Evolutionary conservation across 1,140 invertebrate genomes (phyloP).

Genomic region (Trichoplusia ni): DNA sequence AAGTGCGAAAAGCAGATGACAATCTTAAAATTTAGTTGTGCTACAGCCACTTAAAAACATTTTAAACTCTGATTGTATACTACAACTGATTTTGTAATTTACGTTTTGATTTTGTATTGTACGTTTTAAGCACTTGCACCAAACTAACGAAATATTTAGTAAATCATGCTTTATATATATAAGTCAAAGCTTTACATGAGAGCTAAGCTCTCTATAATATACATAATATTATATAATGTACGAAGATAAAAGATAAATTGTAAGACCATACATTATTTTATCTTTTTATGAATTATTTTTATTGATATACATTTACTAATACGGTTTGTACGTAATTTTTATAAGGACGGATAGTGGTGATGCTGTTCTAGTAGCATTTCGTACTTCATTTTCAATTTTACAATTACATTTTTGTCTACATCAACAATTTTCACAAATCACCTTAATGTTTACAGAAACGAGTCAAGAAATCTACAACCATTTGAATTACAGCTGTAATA

Average conservation of each 20-base stretch:
- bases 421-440: too few relatives aligned
- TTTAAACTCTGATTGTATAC: too few relatives aligned
- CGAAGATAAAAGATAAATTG: conserved; percentile 2
- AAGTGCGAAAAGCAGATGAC: too few relatives aligned
- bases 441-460: too few relatives aligned
- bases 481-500: too few relatives aligned
- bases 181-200: conserved; percentile 19
- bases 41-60: too few relatives aligned
- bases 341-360: conserved; percentile 12
- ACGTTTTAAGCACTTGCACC: neutral
- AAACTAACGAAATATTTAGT: neutral
- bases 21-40: too few relatives aligned
- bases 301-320: conserved; percentile 16
- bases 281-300: conserved; percentile 16
- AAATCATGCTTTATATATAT: neutral
- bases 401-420: too few relatives aligned
- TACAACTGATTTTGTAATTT: too few relatives aligned
- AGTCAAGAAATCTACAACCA: too few relatives aligned
- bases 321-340: conserved; percentile 29
- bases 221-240: neutral
- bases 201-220: conserved; percentile 1
- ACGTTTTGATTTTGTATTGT: too few relatives aligned
- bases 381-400: neutral
- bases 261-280: conserved; percentile 17
- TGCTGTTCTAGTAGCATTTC: conserved; percentile 20